Evolutionary conservation across 2,797 vertebrate species (phyloP).

Genomic region (Oreortyx pictus): DNA sequence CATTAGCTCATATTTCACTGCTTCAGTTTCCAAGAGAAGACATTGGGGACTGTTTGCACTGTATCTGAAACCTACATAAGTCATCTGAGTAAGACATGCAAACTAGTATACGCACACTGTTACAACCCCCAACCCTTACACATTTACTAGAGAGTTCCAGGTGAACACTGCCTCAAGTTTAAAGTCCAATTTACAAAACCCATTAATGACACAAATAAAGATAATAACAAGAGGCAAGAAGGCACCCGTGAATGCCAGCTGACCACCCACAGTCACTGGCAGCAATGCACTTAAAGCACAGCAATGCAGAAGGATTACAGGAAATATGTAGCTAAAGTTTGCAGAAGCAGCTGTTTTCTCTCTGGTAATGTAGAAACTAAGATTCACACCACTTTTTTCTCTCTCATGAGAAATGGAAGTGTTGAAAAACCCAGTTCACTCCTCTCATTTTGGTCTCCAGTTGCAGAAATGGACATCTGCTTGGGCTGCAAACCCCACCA

Average conservation of each 20-base stretch:
- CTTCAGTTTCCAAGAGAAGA: not conserved
- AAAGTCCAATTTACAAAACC: not conserved
- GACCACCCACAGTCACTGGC: accelerated
- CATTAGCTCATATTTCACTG: not conserved
- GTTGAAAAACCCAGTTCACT: not conserved
- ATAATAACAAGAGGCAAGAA: not conserved
- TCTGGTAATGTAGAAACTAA: constrained; percentile 15
- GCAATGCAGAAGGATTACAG: not conserved
- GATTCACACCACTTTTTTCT: not conserved
- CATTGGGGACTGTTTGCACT: accelerated
- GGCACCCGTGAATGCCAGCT: not conserved
- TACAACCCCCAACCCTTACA: not conserved
- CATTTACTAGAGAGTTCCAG: not conserved
- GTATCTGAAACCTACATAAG: accelerated
- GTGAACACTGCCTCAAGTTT: not conserved
- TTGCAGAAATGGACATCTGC: constrained; percentile 40
- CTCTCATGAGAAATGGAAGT: not conserved
- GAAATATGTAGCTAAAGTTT: not conserved
- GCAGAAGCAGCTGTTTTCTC: constrained; percentile 56
- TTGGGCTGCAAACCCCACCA: not conserved
- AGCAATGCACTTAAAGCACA: not conserved
- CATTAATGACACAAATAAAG: not conserved
- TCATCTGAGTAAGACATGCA: not conserved
- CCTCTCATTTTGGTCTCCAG: not conserved
- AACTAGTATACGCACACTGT: too few relatives aligned